Evolutionary conservation across 2,888 invertebrate genomes (phyloP).

Genomic region (Tenthredo amoena): DNA sequence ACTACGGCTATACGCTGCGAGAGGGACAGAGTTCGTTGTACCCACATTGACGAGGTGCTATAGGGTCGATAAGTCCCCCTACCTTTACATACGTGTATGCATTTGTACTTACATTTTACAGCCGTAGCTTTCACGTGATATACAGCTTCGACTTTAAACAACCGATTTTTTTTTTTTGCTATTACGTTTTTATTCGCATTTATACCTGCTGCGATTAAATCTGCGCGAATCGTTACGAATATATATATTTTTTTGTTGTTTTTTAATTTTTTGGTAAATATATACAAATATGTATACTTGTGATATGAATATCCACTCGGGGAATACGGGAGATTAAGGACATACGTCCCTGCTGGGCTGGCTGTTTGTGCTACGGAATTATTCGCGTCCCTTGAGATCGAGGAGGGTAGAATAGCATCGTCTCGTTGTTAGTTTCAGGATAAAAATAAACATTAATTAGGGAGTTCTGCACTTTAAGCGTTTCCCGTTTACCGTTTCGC

Average conservation of each 20-base stretch:
- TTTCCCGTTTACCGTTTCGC: not conserved
- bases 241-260: too few species aligned
- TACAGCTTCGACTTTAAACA: not conserved
- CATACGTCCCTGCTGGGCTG: not conserved
- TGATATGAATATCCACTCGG: not conserved
- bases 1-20: not conserved
- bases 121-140: not conserved
- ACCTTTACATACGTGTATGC: not conserved
- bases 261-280: too few species aligned
- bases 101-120: not conserved
- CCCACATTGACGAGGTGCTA: not conserved
- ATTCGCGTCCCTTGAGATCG: slow-evolving; percentile 10
- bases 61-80: not conserved
- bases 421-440: not conserved
- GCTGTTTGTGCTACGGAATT: not conserved
- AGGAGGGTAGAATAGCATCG: not conserved
- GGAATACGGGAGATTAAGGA: not conserved
- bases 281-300: too few species aligned
- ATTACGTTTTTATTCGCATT: not conserved
- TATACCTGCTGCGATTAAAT: too few species aligned
- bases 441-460: slow-evolving; percentile 8
- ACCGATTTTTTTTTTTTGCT: not conserved
- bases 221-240: too few species aligned
- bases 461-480: not conserved
- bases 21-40: slow-evolving; percentile 21